Evolutionary conservation across 2,797 vertebrate species (phyloP).

Genomic region (Sebastiscus tertius): DNA sequence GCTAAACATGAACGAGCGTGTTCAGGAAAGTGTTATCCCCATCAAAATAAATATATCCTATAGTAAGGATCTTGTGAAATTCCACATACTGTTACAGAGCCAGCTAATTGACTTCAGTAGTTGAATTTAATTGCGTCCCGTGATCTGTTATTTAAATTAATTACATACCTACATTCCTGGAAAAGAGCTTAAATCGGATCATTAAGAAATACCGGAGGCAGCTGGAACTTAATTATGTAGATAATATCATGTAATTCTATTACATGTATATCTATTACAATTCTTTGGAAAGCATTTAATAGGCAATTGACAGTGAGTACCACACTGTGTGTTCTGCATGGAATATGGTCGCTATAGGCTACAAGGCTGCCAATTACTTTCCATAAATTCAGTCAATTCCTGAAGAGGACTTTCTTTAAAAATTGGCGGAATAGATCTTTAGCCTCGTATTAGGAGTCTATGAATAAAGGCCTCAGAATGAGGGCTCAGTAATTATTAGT

Average conservation of each 20-base stretch:
- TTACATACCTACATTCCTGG: neutral
- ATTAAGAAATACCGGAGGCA: neutral
- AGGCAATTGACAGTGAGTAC: neutral
- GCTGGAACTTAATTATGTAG: neutral
- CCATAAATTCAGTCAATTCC: neutral
- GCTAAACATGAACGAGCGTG: neutral
- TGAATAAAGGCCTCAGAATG: slow-evolving; percentile 8
- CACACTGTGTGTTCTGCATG: neutral
- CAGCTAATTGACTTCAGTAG: neutral
- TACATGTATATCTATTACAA: neutral
- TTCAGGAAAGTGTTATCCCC: neutral
- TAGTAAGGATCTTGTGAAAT: neutral
- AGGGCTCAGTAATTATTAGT: slow-evolving; percentile 14
- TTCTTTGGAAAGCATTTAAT: neutral
- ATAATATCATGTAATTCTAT: neutral
- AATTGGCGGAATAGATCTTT: slow-evolving; percentile 5
- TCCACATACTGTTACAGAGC: neutral
- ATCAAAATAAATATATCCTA: neutral
- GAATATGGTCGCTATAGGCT: neutral
- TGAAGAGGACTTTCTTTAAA: neutral
- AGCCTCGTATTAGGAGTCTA: neutral
- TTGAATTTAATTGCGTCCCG: neutral
- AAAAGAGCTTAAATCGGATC: neutral
- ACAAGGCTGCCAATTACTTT: neutral
- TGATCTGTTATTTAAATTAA: neutral